Percentiles rank a stretch among this genome's conserved stretches.
Conservation (phyloP, 2,888 invertebrate species). For the Deilephila porcellus region DNA sequence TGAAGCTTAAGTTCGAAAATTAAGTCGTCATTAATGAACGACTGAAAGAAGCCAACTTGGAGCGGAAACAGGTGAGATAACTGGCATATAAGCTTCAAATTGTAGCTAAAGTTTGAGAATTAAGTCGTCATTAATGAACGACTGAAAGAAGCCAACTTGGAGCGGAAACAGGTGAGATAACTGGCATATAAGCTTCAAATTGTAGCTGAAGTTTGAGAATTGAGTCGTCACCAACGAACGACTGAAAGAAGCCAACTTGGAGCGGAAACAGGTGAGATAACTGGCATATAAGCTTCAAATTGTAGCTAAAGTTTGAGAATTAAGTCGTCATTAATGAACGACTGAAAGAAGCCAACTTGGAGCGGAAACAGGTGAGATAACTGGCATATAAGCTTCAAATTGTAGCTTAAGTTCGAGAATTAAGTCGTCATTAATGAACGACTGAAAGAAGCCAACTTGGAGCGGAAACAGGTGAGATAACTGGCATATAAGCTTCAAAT, state of each 20-base stretch:
- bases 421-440: conserved; percentile 91
- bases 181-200: too few relatives aligned
- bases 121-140: conserved; percentile 91
- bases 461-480: conserved; percentile 53
- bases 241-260: conserved; percentile 91
- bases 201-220: too few relatives aligned
- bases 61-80: conserved; percentile 54
- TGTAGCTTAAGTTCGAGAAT: too few relatives aligned
- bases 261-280: conserved; percentile 53
- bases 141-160: conserved; percentile 91
- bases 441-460: conserved; percentile 91
- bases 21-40: conserved; percentile 90
- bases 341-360: conserved; percentile 91
- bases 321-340: conserved; percentile 91
- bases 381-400: too few relatives aligned
- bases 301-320: too few relatives aligned
- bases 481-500: too few relatives aligned
- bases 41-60: conserved; percentile 91
- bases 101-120: too few relatives aligned
- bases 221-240: conserved; percentile 91
- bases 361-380: conserved; percentile 53
- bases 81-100: too few relatives aligned
- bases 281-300: too few relatives aligned
- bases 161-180: conserved; percentile 53
- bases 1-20: too few relatives aligned